Base-by-base conservation (phyloP, 2,113 vertebrate genomes). In the Pitta sordida region DNA sequence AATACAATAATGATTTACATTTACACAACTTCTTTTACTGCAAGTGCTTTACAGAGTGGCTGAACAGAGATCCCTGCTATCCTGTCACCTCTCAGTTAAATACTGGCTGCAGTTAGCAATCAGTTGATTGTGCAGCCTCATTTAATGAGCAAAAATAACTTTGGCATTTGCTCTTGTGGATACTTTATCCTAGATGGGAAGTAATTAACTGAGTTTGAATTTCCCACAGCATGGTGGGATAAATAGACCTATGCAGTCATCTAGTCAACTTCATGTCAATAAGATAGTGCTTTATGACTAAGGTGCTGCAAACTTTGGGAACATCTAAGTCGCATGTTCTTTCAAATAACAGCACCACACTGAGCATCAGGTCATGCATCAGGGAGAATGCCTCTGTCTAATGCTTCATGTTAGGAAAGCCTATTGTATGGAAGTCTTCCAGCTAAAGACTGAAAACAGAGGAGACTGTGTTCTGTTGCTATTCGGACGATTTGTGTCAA, bases 1-100 rank as follows among this genome's bases (percentile, higher is more conserved):
- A 92, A 83, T 77, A 87, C 88, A 83, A 59, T 73, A 74, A 58
- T 83, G 67, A 91, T 93, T 94, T 94, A 92, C 76, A 63, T 92
- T 91, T 75, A 30, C 39, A 62, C 51, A 86, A n/a, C 12, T 83
- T 16, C 27, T 87, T 94, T 88, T 60, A 44, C 13, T 80, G 46
- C 63, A 58, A 80, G 43, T 53, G 21, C n/a, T 91, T 83, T 77
- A 52, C n/a, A 77, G 59, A 15, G 30, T 63, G 19, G 20, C 39
- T 88, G 82, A 94, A 56, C n/a, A 56, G 71, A 90, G 55, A 87
- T 88, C 21, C 22, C 30, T 37, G 43, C 87, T 65, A 63, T 34
- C 27, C 44, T 67, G 36, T 83, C 84, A 63, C 39, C 20, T 90
- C 59, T 85, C 39, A 63, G 55, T 76, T 77, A 86, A 79, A 69